Evolutionary conservation across 1,140 invertebrate genomes (phyloP), one percentile per base, ranked within the genome.

Genomic region (Uloborus diversus): DNA sequence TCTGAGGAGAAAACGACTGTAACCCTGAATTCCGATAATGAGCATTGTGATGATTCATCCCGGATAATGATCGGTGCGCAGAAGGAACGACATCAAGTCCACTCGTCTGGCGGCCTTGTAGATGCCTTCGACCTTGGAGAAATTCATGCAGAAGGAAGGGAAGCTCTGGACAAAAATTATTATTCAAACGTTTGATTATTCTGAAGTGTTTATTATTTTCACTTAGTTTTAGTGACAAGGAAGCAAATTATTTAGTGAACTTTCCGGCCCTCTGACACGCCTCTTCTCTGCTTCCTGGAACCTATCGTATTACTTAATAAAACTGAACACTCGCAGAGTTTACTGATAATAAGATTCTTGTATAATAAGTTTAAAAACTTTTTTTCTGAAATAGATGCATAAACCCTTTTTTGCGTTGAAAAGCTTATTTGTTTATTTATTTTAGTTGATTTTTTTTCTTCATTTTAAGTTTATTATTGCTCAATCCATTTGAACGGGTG

Each of bases 101-200:
- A n/a, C n/a, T n/a, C n/a, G n/a, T n/a, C n/a, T n/a, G n/a, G n/a
- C 56, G 68, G 49, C 68, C 68, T 70, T 70, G 68, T 56, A 70
- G 14, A 56, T 70, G 51, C 68, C 51, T 70, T 57, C 53, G 68
- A 70, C 68, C 68, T 70, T 70, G 68, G 27, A 35, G 49, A 70
- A 57, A 57, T 56, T 51, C 68, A 56, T 70, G 68, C 23, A 35
- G 49, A 70, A 57, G 37, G 57, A 51, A n/a, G 37, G 37, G 25
- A 20, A 42, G 25, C 42, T 28, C 64, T 7, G 23, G 64, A 17
- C 37, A 17, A 42, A 17, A 7, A 42, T 42, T 17, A 9, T 7
- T 9, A 17, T 42, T 17, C 7, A 42, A 42, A 42, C 7, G 37
- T 9, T 42, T 7, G 7, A 17, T 9, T 42, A 17, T 7, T 42